Conservation (phyloP, 2,797 vertebrate genomes). For the Artibeus jamaicensis region DNA sequence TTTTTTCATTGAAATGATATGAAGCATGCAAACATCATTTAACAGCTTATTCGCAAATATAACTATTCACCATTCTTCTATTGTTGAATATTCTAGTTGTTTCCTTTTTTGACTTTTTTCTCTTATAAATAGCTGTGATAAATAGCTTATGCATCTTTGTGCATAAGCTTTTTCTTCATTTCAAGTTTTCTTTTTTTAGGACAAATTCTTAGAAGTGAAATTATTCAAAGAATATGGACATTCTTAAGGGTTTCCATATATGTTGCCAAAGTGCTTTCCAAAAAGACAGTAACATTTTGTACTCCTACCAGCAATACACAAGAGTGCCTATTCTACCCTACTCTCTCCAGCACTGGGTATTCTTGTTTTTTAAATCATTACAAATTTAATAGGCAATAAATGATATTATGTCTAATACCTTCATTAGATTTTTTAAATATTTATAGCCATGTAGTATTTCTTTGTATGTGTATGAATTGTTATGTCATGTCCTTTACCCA, state of each 20-base stretch:
- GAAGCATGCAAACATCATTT: background rate
- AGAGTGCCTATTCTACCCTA: background rate
- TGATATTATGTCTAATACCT: constrained; percentile 7
- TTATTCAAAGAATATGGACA: constrained; percentile 3
- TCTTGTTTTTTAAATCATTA: constrained; percentile 38
- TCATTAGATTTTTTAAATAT: constrained; percentile 39
- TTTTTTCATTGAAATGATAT: constrained; percentile 39
- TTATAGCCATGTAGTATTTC: background rate
- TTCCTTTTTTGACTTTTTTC: background rate
- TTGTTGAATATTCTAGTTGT: background rate
- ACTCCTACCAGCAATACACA: background rate
- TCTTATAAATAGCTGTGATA: constrained; percentile 1
- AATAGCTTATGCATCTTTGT: background rate
- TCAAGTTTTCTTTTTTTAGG: constrained; percentile 14
- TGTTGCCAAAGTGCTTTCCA: constrained; percentile 1
- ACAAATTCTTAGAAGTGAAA: constrained; percentile 33
- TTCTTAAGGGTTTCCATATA: constrained; percentile 29
- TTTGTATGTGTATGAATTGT: background rate
- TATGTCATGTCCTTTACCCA: constrained; percentile 12
- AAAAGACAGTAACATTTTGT: constrained; percentile 16
- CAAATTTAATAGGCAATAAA: constrained; percentile 29
- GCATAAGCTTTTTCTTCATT: constrained; percentile 35
- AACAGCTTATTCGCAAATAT: background rate
- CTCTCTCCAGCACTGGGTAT: background rate
- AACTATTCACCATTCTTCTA: background rate